A percentile compares a stretch with the other conserved stretches of the same genome.
Evolutionary conservation across 2,797 vertebrate species (phyloP).

Genomic region (Macropus fuliginosus): DNA sequence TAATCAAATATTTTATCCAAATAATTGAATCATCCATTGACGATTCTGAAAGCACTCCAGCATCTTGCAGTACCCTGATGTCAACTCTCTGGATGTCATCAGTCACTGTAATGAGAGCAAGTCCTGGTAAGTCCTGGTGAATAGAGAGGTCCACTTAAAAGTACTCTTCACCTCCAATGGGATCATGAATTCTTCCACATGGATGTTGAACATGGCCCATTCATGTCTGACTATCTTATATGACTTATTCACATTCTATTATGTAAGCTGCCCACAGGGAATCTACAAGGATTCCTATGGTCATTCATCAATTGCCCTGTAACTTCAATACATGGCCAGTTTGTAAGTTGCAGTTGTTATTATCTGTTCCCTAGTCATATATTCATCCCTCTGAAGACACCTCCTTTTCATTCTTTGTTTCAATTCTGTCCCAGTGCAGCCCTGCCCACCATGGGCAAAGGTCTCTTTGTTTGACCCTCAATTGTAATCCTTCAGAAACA

Average conservation of each 20-base stretch:
- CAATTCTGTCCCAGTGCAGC: neutral
- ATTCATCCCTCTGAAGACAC: neutral
- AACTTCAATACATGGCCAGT: neutral
- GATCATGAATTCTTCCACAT: neutral
- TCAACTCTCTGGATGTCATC: neutral
- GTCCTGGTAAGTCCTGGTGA: neutral
- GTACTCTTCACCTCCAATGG: neutral
- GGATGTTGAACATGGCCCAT: neutral
- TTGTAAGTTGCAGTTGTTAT: neutral
- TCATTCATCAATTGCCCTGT: neutral
- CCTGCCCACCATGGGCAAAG: neutral
- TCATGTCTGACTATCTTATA: neutral
- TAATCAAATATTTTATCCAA: neutral
- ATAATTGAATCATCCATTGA: neutral
- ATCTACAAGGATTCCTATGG: neutral
- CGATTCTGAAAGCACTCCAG: neutral
- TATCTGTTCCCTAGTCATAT: neutral
- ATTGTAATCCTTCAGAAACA: neutral
- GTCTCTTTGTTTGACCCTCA: neutral
- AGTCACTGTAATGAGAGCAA: neutral
- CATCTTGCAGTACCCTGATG: neutral
- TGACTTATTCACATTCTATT: neutral
- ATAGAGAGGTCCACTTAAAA: neutral
- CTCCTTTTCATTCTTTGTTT: neutral
- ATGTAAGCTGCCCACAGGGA: neutral